These are phyloP conservation scores for Stratiolaelaps scimitus DNA, from an alignment of 1,140 invertebrate genomes.

Conservation along the genomic window DNA sequence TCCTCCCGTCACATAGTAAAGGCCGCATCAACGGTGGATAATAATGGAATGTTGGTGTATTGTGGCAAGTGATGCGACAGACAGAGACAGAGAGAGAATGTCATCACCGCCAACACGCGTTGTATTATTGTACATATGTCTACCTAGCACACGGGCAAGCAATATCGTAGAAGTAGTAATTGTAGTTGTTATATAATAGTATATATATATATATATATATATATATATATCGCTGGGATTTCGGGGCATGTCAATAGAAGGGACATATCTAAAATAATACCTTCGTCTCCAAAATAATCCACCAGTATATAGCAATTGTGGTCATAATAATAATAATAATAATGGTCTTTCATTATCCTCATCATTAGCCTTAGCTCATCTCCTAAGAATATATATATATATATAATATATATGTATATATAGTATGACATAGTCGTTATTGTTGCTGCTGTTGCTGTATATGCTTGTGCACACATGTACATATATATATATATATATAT, in stretches of 20 bases:
- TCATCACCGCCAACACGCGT: neutral
- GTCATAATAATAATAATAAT: too few species aligned
- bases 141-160: neutral
- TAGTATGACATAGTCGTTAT: constrained; percentile 4
- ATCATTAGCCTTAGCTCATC: too few species aligned
- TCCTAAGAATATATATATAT: too few species aligned
- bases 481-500: too few species aligned
- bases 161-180: constrained; percentile 13
- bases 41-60: neutral
- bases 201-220: too few species aligned
- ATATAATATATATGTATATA: too few species aligned
- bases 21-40: neutral
- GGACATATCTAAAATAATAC: too few species aligned
- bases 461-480: neutral
- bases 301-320: too few species aligned
- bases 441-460: constrained; percentile 16
- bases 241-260: too few species aligned
- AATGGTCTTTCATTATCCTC: too few species aligned
- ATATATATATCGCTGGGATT: too few species aligned
- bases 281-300: too few species aligned
- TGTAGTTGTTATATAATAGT: constrained; percentile 9
- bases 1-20: neutral
- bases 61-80: neutral
- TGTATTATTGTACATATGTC: constrained; percentile 1
- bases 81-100: neutral